A percentile compares a stretch with the other conserved stretches of the same genome.
These are phyloP conservation scores for Ambastaia sidthimunki DNA, from an alignment of 2,797 vertebrate genomes.

Conservation along the genomic window DNA sequence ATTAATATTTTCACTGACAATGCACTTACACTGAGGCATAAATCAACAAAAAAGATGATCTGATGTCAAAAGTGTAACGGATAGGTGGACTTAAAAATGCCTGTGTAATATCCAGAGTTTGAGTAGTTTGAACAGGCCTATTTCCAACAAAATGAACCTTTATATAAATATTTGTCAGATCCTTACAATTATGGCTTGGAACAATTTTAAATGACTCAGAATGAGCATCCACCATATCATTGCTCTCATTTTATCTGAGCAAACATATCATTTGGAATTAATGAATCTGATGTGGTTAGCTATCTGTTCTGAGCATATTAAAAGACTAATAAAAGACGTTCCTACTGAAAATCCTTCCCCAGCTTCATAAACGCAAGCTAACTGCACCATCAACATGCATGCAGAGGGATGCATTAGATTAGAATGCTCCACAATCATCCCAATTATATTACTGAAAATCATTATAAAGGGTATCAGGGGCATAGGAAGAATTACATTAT, in stretches of 20 bases:
- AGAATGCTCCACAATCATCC: conserved; percentile 47
- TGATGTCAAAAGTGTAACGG: not conserved
- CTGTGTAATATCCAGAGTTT: conserved; percentile 1
- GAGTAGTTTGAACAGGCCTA: not conserved
- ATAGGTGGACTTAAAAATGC: not conserved
- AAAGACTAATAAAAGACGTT: conserved; percentile 60
- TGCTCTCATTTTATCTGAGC: conserved; percentile 73
- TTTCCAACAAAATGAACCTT: not conserved
- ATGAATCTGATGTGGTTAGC: conserved; percentile 59
- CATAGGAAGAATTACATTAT: conserved; percentile 50
- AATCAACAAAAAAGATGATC: not conserved
- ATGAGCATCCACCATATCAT: not conserved
- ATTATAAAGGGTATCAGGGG: conserved; percentile 40
- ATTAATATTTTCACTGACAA: conserved; percentile 22
- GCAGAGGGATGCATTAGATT: conserved; percentile 38
- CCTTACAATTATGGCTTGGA: not conserved
- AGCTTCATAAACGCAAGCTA: conserved; percentile 73
- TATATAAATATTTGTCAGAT: not conserved
- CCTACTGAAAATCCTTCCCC: conserved; percentile 60
- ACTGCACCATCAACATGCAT: conserved; percentile 55
- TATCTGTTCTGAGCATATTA: conserved; percentile 60
- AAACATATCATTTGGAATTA: not conserved
- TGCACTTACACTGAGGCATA: conserved; percentile 24
- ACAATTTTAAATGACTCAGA: not conserved
- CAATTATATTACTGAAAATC: conserved; percentile 17